A percentile compares a stretch with the other conserved stretches of the same genome.
These are phyloP conservation scores for Diplolepis rosae DNA, from an alignment of 2,888 invertebrate genomes.

Conservation along the genomic window DNA sequence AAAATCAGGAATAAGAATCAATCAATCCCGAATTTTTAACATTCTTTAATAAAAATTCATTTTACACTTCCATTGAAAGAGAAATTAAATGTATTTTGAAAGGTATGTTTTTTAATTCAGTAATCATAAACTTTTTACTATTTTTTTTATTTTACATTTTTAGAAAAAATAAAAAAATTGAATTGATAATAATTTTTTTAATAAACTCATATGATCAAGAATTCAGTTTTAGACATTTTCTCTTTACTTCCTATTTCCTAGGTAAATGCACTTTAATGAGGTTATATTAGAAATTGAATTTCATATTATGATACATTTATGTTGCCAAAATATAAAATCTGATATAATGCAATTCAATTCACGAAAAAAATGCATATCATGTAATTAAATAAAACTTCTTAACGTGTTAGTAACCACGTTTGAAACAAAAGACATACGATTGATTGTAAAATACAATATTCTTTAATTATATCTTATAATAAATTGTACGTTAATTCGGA, in stretches of 20 bases:
- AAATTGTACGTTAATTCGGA: slow-evolving; percentile 12
- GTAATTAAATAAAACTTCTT: no score
- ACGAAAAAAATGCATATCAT: slow-evolving; percentile 7
- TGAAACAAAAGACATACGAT: no score
- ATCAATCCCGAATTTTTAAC: no score
- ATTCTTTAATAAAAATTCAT: no score
- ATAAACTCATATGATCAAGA: no score
- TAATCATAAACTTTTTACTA: neutral
- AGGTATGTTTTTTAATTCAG: neutral
- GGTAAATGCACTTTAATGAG: neutral
- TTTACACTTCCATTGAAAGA: neutral
- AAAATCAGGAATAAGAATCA: no score
- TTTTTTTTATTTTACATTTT: no score
- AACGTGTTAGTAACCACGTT: no score
- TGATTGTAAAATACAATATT: no score
- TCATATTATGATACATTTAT: neutral
- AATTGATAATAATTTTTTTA: no score
- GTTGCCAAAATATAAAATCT: slow-evolving; percentile 12
- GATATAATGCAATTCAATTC: slow-evolving; percentile 8
- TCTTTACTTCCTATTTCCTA: neutral
- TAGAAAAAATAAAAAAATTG: no score
- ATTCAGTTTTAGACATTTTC: neutral
- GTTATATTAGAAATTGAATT: neutral
- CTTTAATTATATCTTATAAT: neutral
- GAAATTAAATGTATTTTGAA: neutral